These are phyloP conservation scores for Aspidiotus destructor DNA, from an alignment of 2,888 invertebrate species.

Conservation along the genomic window DNA sequence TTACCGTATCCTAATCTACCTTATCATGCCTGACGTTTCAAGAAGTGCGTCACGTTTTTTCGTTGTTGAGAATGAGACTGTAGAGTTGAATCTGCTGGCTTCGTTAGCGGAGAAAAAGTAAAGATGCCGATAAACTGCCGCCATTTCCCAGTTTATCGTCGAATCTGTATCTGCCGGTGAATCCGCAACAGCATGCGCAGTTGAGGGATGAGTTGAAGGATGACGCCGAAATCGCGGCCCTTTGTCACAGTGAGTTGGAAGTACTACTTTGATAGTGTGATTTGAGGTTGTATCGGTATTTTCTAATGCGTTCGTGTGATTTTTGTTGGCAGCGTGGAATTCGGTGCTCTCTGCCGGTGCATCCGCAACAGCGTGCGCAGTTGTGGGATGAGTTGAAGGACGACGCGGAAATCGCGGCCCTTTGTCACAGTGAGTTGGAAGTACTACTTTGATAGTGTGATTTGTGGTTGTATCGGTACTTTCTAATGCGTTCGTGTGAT, in stretches of 20 bases:
- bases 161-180: constrained; percentile 39
- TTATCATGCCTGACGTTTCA: constrained; percentile 45
- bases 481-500: neutral
- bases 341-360: too few species aligned
- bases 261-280: neutral
- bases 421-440: constrained; percentile 48
- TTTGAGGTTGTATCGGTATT: neutral
- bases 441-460: neutral
- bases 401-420: constrained; percentile 54
- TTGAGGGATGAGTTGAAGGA: constrained; percentile 46
- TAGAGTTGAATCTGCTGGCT: neutral
- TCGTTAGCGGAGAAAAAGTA: constrained; percentile 36
- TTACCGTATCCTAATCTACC: constrained; percentile 51
- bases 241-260: constrained; percentile 48
- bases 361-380: too few species aligned
- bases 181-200: constrained; percentile 42
- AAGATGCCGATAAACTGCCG: constrained; percentile 38
- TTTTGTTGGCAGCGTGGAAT: constrained; percentile 48
- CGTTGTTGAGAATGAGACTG: neutral
- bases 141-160: constrained; percentile 37
- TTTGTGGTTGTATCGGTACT: neutral
- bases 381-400: constrained; percentile 46
- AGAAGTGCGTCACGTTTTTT: neutral
- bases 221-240: constrained; percentile 54
- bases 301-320: neutral